These are phyloP conservation scores for Athetis lepigone DNA, from an alignment of 2,888 invertebrate genomes.

Conservation along the genomic window DNA sequence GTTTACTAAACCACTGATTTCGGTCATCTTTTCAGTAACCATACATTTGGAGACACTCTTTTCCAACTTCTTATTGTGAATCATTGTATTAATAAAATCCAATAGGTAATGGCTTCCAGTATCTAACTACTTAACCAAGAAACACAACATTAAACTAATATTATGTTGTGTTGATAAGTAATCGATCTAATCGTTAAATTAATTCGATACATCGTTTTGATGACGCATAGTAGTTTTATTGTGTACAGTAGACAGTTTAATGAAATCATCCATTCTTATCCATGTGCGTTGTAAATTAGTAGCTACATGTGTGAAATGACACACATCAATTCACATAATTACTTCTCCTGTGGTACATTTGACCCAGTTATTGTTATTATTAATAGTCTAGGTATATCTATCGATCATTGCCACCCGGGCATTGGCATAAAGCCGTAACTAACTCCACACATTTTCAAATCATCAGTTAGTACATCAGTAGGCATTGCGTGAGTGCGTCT, in stretches of 20 bases:
- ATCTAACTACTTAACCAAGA: conserved; percentile 4
- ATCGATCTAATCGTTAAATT: conserved; percentile 27
- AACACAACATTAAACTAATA: conserved; percentile 2
- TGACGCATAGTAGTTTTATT: conserved; percentile 23
- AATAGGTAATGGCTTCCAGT: not conserved
- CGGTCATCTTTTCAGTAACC: not conserved
- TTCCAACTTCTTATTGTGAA: not conserved
- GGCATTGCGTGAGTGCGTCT: conserved; percentile 83
- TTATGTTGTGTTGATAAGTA: conserved; percentile 16
- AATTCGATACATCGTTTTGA: conserved; percentile 15
- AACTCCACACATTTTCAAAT: conserved; percentile 73
- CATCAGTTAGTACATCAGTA: conserved; percentile 73
- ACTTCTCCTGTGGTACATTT: conserved; percentile 48
- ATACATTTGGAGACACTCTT: not conserved
- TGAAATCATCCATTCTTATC: conserved; percentile 36
- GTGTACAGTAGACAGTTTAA: conserved; percentile 12
- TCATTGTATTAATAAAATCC: not conserved
- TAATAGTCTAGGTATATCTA: conserved; percentile 65
- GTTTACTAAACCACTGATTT: too few species aligned
- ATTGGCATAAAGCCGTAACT: conserved; percentile 76
- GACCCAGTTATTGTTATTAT: conserved; percentile 69
- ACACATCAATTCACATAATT: conserved; percentile 50
- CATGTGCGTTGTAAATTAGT: conserved; percentile 41
- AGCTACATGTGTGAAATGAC: conserved; percentile 48
- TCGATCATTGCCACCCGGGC: conserved; percentile 79